phyloP scores from a whole-genome alignment of 2,113 vertebrate species.

The human region GRCh38 chr12:116365501-116366000 shows the following conservation, averaged over 20 bases:
- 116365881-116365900: no score
- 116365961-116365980: no score
- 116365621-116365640: neutral
- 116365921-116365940: no score
- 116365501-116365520: neutral
- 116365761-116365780: neutral
- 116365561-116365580: neutral
- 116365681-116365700: neutral
- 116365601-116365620: neutral
- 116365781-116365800: neutral
- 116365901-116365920: no score
- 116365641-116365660: neutral
- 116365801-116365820: neutral
- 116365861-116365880: no score
- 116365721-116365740: neutral
- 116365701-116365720: neutral
- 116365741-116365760: neutral
- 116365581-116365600: neutral
- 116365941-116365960: no score
- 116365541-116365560: neutral
- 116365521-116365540: neutral
- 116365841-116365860: no score
- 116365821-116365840: neutral
- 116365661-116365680: neutral
- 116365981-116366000: no score